Evolutionary conservation across 2,888 invertebrate genomes (phyloP).

Genomic region (Leuctra nigra): DNA sequence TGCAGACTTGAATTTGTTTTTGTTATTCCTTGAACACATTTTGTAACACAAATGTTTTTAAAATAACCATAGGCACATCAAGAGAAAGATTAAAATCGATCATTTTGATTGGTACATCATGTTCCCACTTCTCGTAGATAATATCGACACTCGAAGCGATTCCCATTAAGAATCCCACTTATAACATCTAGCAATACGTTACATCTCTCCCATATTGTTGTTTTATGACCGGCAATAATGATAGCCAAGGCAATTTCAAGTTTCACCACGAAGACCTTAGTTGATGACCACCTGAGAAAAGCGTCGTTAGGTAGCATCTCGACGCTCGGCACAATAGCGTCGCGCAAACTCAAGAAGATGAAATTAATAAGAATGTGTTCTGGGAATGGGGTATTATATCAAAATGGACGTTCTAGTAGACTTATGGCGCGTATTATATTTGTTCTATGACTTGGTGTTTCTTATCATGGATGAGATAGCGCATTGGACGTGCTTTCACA

Average conservation of each 20-base stretch:
- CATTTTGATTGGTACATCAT: no score
- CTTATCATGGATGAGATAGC: conserved; percentile 9
- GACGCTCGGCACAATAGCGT: no score
- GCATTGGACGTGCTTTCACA: conserved; percentile 21
- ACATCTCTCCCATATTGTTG: neutral
- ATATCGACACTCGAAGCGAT: no score
- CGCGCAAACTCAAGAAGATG: no score
- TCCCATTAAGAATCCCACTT: neutral
- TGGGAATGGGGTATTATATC: neutral
- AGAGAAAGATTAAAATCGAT: no score
- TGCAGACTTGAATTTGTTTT: no score
- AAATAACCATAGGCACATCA: no score
- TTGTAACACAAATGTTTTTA: no score
- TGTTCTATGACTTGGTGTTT: conserved; percentile 11
- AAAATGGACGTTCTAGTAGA: neutral
- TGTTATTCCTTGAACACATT: no score
- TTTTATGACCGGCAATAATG: conserved; percentile 13
- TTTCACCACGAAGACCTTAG: neutral
- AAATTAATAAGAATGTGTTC: conserved; percentile 14
- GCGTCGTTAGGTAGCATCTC: no score
- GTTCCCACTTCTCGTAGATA: no score
- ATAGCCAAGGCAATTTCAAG: conserved; percentile 12
- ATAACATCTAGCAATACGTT: neutral
- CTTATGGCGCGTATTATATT: conserved; percentile 6
- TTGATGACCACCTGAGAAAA: conserved; percentile 13